phyloP scores from a whole-genome alignment of 1,140 invertebrate genomes.

The Mya arenaria region DNA sequence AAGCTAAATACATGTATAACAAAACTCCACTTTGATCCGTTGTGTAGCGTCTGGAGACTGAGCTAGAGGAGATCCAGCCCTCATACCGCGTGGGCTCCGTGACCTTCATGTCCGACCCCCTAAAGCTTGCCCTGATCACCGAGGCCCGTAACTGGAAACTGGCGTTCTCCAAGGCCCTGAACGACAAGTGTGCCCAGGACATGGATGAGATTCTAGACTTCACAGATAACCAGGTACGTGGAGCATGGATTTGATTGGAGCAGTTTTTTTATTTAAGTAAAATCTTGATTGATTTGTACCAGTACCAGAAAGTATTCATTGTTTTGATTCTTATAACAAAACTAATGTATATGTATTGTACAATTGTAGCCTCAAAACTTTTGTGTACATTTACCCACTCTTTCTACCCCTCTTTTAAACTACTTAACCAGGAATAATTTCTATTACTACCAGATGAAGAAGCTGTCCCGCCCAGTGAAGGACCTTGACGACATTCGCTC shows the following conservation, averaged over 20 bases:
- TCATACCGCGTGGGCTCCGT: conserved; percentile 80
- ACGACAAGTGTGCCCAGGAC: conserved; percentile 95
- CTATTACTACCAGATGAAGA: conserved; percentile 72
- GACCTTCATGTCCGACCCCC: conserved; percentile 85
- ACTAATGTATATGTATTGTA: no score
- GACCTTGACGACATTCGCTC: conserved; percentile 96
- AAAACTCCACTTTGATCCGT: no score
- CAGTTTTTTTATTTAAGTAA: no score
- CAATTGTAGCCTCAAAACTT: no score
- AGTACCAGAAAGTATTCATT: no score
- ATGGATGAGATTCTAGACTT: conserved; percentile 87
- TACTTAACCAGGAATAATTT: no score
- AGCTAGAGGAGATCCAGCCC: conserved; percentile 78
- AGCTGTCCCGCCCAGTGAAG: conserved; percentile 87
- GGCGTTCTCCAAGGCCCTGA: conserved; percentile 94
- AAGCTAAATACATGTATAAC: no score
- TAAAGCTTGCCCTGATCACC: conserved; percentile 92
- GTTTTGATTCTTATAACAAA: no score
- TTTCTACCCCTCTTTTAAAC: no score
- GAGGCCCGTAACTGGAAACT: conserved; percentile 93
- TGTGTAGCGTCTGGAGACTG: conserved; percentile 78
- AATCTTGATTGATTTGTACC: no score
- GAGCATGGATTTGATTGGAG: no score
- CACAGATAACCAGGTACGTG: conserved; percentile 69
- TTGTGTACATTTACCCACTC: no score